Evolutionary conservation across 2,113 vertebrate species (phyloP), one percentile per base, ranked within the genome.

Genomic region (Axis porcinus): DNA sequence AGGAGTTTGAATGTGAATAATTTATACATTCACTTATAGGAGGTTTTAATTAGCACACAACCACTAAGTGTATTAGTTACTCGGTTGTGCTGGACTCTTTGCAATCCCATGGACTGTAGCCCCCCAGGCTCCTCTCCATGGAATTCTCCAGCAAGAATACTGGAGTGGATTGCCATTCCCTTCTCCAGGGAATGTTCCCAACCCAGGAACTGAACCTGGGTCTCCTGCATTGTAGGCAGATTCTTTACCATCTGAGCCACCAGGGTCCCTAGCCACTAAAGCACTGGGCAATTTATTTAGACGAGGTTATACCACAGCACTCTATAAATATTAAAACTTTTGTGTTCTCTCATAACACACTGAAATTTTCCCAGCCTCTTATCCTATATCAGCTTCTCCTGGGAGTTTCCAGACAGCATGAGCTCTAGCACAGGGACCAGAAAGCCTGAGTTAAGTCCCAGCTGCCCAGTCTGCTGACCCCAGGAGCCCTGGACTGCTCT

Each of bases 321-420:
- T 55, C 45, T 83, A 64, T 62, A 85, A 97, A 76, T 40, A 87
- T 93, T 27, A 94, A 78, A 97, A 94, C 47, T 47, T 76, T 86
- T 50, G 60, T 81, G 28, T 62, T 81, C 33, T 86, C 50, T 55
- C 30, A 62, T 28, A 60, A 64, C 27, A 52, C 82, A 88, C 1
- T 79, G 7, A 86, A 43, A 87, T 43, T 92, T 92, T 70, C n/a
- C 60, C 60, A 97, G 47, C 16, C 67, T 96, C 91, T 74, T 64
- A 33, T 94, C 89, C 52, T 58, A 28, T 47, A 91, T 33, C 52
- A 91, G 83, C 40, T 84, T 78, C 58, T 83, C 78, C 58, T 81
- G 91, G 81, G 74, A 79, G 52, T 45, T 47, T 83, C 55, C 60
- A 92, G 54, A 33, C 7, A 58, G 17, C 14, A 23, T 11, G 14